Percentiles rank a stretch among this genome's conserved stretches.
These are phyloP conservation scores for Pseudonaja textilis DNA, from an alignment of 2,113 vertebrate genomes.

Conservation along the genomic window DNA sequence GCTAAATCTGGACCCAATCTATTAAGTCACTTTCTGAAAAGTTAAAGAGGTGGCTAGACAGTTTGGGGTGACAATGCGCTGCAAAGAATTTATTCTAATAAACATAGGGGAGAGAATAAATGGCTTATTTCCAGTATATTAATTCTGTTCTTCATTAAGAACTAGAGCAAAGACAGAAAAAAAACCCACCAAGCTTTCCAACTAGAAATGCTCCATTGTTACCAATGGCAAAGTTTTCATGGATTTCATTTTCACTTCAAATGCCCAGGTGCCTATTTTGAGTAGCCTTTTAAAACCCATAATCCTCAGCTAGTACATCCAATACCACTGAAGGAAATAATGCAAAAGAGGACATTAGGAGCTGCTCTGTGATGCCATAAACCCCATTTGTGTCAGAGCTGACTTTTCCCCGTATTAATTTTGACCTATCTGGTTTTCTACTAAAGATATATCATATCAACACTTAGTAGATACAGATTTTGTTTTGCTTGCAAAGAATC, in stretches of 20 bases:
- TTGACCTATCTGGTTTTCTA: background rate
- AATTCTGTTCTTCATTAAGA: background rate
- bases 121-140: background rate
- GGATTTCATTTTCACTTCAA: background rate
- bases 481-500: constrained; percentile 36
- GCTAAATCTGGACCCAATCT: background rate
- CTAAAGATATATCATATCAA: background rate
- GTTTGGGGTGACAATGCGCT: background rate
- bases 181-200: background rate
- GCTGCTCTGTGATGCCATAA: background rate
- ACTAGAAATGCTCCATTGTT: background rate
- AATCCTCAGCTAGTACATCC: background rate
- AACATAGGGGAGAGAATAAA: background rate
- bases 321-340: background rate
- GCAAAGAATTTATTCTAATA: background rate
- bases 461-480: background rate
- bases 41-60: too few species aligned
- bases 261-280: background rate
- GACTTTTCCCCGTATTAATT: background rate
- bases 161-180: background rate
- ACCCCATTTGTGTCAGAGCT: background rate
- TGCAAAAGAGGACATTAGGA: background rate
- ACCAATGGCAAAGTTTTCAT: background rate
- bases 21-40: background rate
- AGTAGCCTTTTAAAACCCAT: background rate